phyloP scores from a whole-genome alignment of 1,140 invertebrate genomes.

The Leptonema lineaticorne region DNA sequence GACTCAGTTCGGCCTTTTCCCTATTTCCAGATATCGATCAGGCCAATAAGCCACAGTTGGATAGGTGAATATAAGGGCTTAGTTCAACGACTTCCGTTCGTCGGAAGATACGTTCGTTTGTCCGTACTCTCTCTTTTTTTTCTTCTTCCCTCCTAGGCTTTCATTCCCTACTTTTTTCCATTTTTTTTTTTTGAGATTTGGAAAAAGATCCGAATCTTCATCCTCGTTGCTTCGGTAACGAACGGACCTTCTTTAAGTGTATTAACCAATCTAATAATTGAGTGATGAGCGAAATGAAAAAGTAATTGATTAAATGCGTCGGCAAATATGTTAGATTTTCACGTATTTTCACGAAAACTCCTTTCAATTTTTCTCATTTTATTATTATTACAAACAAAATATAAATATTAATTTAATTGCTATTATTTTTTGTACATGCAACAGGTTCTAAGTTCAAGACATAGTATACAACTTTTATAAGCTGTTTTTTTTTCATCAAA shows the following conservation, averaged over 20 bases:
- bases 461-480: too few species aligned
- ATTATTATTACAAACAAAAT: too few species aligned
- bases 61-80: conserved; percentile 32
- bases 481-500: too few species aligned
- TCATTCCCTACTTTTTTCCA: too few species aligned
- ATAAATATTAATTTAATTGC: too few species aligned
- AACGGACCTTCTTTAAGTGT: conserved; percentile 2
- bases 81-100: conserved; percentile 31
- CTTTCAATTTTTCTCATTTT: too few species aligned
- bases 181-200: too few species aligned
- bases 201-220: too few species aligned
- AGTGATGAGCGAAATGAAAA: conserved; percentile 9
- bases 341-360: neutral
- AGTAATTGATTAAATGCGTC: neutral
- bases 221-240: too few species aligned
- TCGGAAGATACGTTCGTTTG: too few species aligned
- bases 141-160: neutral
- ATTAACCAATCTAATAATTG: conserved; percentile 24
- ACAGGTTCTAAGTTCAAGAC: too few species aligned
- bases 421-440: too few species aligned
- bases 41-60: conserved; percentile 28
- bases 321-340: neutral
- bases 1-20: conserved; percentile 9
- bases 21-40: conserved; percentile 26
- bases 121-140: neutral